These are phyloP conservation scores for Cathartes aura DNA, from an alignment of 2,113 vertebrate species.

Conservation along the genomic window DNA sequence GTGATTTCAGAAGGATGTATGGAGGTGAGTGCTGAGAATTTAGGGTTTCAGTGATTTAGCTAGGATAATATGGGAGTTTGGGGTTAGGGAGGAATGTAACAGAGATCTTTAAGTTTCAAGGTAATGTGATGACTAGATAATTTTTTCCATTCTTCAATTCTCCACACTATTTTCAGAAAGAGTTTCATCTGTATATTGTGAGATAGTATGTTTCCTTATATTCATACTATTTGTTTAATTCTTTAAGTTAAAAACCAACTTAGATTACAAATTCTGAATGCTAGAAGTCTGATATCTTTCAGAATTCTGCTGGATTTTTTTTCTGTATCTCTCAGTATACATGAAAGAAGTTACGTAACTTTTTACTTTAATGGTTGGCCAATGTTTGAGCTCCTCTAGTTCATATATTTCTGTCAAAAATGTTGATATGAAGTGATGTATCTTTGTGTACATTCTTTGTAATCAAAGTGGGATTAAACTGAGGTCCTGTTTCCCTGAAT, in stretches of 20 bases:
- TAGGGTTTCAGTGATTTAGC: neutral
- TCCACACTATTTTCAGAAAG: neutral
- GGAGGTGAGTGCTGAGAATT: neutral
- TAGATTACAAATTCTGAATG: neutral
- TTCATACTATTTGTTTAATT: neutral
- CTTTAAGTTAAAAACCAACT: neutral
- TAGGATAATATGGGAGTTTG: neutral
- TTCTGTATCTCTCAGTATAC: neutral
- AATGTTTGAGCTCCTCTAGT: neutral
- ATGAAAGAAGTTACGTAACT: neutral
- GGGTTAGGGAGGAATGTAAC: neutral
- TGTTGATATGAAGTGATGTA: slow-evolving; percentile 22
- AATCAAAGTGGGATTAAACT: slow-evolving; percentile 38
- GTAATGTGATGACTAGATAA: neutral
- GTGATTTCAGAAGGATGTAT: neutral
- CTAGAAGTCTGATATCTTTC: neutral
- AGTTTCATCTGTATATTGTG: neutral
- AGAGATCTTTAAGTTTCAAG: neutral
- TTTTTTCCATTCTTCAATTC: neutral
- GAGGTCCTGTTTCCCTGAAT: slow-evolving; percentile 8
- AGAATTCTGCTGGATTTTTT: neutral
- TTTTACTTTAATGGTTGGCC: neutral
- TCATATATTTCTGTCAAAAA: slow-evolving; percentile 30
- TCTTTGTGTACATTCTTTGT: slow-evolving; percentile 38
- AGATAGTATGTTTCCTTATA: neutral